These are phyloP conservation scores for Pampusana beccarii DNA, from an alignment of 2,113 vertebrate species.

Conservation along the genomic window DNA sequence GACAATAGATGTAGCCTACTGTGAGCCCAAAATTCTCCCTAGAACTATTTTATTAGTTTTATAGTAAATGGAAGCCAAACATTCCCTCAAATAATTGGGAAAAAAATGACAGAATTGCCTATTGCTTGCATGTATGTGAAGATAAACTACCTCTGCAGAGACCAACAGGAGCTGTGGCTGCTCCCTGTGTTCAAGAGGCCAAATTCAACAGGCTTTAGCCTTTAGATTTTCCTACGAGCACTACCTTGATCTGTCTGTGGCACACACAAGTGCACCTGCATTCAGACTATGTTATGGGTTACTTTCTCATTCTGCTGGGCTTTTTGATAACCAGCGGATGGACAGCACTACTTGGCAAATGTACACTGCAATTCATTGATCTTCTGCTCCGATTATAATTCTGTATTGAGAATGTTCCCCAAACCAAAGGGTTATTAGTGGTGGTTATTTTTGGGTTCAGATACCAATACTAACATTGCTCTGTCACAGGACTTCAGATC, in stretches of 20 bases:
- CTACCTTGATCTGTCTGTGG: not conserved
- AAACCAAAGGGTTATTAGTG: not conserved
- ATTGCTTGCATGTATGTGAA: not conserved
- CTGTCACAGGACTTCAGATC: not conserved
- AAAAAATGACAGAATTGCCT: not conserved
- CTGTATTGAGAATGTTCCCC: not conserved
- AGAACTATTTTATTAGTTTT: not conserved
- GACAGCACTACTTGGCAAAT: not conserved
- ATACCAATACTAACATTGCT: not conserved
- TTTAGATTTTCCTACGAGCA: not conserved
- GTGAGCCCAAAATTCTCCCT: not conserved
- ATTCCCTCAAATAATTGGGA: not conserved
- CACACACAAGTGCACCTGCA: not conserved
- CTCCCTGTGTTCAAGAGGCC: not conserved
- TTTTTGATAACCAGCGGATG: not conserved
- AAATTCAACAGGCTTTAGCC: not conserved
- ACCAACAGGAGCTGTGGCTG: not conserved
- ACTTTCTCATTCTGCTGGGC: not conserved
- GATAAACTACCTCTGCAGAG: not conserved
- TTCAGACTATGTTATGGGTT: not conserved
- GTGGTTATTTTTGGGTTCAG: not conserved
- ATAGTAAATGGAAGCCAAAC: not conserved
- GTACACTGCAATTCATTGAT: not conserved
- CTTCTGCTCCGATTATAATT: not conserved
- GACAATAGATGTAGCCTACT: not conserved